A percentile compares a stretch with the other conserved stretches of the same genome.
phyloP scores from a whole-genome alignment of 2,797 vertebrate genomes.

The Paedocypris micromegethes region DNA sequence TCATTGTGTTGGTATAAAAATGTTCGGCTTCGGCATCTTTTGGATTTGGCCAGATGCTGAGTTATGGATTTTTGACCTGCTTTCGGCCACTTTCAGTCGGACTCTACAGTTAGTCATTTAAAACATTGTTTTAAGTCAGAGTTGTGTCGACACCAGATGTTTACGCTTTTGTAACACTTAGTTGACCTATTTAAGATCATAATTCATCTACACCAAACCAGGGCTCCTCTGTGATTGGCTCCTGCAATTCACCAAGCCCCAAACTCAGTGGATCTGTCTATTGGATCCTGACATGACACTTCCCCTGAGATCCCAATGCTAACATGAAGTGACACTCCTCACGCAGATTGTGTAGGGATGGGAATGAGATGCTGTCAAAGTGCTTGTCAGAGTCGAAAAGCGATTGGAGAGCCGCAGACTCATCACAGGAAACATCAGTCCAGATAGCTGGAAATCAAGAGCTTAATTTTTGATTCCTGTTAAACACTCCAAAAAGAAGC shows the following conservation, averaged over 20 bases:
- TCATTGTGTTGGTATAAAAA: neutral
- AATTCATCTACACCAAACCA: neutral
- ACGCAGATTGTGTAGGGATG: neutral
- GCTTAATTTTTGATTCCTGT: too few species aligned
- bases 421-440: neutral
- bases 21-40: neutral
- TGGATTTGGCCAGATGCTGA: too few species aligned
- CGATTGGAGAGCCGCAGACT: neutral
- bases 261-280: neutral
- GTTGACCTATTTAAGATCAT: too few species aligned
- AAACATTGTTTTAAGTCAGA: too few species aligned
- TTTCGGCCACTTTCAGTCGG: too few species aligned
- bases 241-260: neutral
- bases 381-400: conserved; percentile 2
- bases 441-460: neutral
- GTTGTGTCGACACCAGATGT: too few species aligned
- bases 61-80: too few species aligned
- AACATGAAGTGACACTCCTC: conserved; percentile 17
- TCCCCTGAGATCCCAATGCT: conserved; percentile 1
- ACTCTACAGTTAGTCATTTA: too few species aligned
- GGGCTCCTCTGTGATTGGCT: neutral
- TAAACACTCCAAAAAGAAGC: too few species aligned
- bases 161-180: too few species aligned
- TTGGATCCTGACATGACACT: conserved; percentile 2
- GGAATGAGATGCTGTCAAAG: conserved; percentile 9